These are phyloP conservation scores for Agrochola litura DNA, from an alignment of 2,888 invertebrate genomes.

Conservation along the genomic window DNA sequence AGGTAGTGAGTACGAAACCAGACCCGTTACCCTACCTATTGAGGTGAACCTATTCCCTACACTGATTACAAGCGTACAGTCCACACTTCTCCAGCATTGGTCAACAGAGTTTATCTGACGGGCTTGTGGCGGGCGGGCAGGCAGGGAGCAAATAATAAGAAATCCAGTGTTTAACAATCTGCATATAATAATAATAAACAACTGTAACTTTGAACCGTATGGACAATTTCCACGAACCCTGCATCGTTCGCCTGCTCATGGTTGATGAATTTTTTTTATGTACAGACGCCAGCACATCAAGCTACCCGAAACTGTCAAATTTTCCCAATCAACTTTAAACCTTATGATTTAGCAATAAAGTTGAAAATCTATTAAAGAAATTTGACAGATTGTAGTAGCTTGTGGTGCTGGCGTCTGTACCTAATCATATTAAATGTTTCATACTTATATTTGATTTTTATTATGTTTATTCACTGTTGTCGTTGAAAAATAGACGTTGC, in stretches of 20 bases:
- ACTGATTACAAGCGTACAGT: neutral
- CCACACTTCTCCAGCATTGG: neutral
- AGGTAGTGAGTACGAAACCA: slow-evolving; percentile 21
- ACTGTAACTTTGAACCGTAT: neutral
- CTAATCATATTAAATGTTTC: too few species aligned
- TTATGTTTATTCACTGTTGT: neutral
- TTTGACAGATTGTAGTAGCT: too few species aligned
- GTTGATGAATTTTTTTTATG: neutral
- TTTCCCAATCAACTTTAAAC: too few species aligned
- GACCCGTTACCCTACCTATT: neutral
- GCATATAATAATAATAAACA: too few species aligned
- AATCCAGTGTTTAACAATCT: too few species aligned
- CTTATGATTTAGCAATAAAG: too few species aligned
- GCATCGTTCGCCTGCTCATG: neutral
- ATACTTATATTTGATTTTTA: too few species aligned
- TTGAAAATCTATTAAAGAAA: too few species aligned
- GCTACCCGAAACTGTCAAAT: too few species aligned
- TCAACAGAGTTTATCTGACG: neutral
- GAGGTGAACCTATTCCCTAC: neutral
- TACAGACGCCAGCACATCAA: too few species aligned
- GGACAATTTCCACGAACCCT: neutral
- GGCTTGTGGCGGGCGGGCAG: neutral
- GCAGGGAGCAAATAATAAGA: neutral
- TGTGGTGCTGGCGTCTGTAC: too few species aligned
- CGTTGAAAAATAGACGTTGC: neutral